Evolutionary conservation across 2,113 vertebrate species (phyloP).

Genomic region (Cyanocitta stelleri): DNA sequence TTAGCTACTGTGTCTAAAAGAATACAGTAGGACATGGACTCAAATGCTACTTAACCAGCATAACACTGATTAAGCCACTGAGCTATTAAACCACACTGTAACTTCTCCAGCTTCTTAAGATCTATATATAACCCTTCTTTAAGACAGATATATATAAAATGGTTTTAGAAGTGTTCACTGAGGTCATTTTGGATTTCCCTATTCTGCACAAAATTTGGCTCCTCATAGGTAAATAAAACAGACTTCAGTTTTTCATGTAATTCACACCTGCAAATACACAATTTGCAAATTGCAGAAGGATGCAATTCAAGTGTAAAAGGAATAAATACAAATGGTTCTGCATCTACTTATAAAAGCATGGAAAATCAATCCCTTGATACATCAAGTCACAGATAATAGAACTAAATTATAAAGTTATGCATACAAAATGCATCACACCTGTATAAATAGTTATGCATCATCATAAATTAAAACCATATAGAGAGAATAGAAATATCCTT

Average conservation of each 20-base stretch:
- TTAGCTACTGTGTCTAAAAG: neutral
- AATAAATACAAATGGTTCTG: neutral
- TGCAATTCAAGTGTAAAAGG: neutral
- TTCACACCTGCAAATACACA: neutral
- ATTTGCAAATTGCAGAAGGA: neutral
- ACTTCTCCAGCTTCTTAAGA: neutral
- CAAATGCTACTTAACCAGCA: neutral
- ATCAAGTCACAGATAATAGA: neutral
- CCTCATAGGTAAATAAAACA: neutral
- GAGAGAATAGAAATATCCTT: neutral
- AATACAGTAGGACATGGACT: neutral
- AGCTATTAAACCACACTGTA: neutral
- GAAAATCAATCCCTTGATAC: neutral
- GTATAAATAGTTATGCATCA: neutral
- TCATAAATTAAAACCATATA: neutral
- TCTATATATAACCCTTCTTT: slow-evolving; percentile 12
- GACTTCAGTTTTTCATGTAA: neutral
- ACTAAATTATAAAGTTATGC: neutral
- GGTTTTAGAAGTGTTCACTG: neutral
- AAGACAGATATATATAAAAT: neutral
- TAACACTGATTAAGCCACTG: neutral
- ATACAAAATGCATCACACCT: neutral
- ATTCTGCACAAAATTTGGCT: neutral
- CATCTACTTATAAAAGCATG: neutral
- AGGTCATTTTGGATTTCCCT: neutral